Conservation (phyloP, 2,888 invertebrate species). For the Leptodirus hochenwartii region DNA sequence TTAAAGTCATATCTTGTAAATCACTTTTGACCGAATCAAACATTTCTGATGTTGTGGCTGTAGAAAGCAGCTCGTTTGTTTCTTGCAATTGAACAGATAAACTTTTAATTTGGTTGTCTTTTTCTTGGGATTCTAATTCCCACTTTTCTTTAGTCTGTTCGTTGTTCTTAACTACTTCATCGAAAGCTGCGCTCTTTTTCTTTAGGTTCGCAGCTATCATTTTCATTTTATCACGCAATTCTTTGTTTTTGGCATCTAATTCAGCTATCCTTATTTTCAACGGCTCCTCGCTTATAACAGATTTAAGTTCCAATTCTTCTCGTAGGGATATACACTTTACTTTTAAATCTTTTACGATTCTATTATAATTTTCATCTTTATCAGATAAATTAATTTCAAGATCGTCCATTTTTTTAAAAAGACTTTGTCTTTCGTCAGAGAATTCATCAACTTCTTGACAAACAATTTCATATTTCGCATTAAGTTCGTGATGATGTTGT, state of each 20-base stretch:
- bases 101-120: constrained; percentile 15
- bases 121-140: constrained; percentile 14
- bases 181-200: constrained; percentile 45
- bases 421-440: too few relatives aligned
- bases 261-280: constrained; percentile 25
- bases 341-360: constrained; percentile 26
- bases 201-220: constrained; percentile 60
- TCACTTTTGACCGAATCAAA: too few relatives aligned
- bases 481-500: too few relatives aligned
- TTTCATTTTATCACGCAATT: constrained; percentile 58
- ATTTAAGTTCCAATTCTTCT: constrained; percentile 20
- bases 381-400: too few relatives aligned
- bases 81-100: constrained; percentile 10
- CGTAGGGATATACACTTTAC: constrained; percentile 23
- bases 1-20: too few relatives aligned
- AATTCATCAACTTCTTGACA: too few relatives aligned
- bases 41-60: constrained; percentile 13
- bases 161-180: constrained; percentile 41
- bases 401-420: too few relatives aligned
- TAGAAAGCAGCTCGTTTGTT: constrained; percentile 14
- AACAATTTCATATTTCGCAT: too few relatives aligned
- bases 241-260: constrained; percentile 44
- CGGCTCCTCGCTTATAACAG: constrained; percentile 19
- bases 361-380: too few relatives aligned
- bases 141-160: constrained; percentile 20